These are phyloP conservation scores for Cataglyphis rosenhaueri DNA, from an alignment of 2,888 invertebrate species.

Conservation along the genomic window DNA sequence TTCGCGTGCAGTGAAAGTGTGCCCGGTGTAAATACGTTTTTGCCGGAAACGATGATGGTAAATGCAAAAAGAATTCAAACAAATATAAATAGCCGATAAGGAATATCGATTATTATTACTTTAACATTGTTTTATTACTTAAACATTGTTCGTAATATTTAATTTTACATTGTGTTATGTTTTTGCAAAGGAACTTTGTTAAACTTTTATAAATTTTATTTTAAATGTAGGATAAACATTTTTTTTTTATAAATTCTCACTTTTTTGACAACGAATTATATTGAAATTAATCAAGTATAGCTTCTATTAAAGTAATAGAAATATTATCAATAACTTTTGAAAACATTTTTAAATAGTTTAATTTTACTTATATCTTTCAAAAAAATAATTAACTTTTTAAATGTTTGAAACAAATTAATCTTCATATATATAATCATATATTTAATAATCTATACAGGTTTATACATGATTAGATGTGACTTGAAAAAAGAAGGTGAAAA, in stretches of 20 bases:
- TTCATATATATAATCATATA: background rate
- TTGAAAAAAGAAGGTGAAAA: background rate
- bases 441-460: background rate
- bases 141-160: background rate
- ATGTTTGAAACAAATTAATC: background rate
- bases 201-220: background rate
- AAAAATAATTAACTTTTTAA: constrained; percentile 15
- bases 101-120: background rate
- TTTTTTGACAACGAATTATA: background rate
- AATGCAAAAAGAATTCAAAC: constrained; percentile 54
- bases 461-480: background rate
- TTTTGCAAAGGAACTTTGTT: background rate
- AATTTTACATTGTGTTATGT: background rate
- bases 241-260: background rate
- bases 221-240: background rate
- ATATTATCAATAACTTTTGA: background rate
- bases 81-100: constrained; percentile 9
- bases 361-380: background rate
- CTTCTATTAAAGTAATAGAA: background rate
- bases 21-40: constrained; percentile 73
- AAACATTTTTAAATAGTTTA: constrained; percentile 13
- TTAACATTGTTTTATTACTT: background rate
- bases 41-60: constrained; percentile 74
- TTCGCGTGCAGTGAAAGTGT: constrained; percentile 83
- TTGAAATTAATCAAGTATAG: constrained; percentile 9